Evolutionary conservation across 2,113 vertebrate species (phyloP), one percentile per base, ranked within the genome.

Genomic region (Bagarius yarrelli): DNA sequence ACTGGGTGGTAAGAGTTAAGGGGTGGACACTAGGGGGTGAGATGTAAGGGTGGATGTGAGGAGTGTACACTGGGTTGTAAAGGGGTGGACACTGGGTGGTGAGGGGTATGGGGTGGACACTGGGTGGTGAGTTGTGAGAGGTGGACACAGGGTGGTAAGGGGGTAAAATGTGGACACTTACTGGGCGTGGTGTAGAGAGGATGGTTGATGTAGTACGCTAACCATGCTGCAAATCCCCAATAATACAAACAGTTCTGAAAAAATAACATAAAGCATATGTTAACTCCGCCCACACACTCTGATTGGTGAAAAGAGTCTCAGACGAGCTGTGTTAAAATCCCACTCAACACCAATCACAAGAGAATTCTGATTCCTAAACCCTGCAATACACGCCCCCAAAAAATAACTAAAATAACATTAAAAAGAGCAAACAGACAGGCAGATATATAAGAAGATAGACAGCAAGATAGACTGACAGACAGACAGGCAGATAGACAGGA

Each of bases 121-220:
- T 52, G 15, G 50, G 50, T 52, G 15, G 50, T 56, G 53, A 56
- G n/a, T 13, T 13, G 25, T 61, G 5, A 30, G 25, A 27, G 34
- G 61, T 64, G 61, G 4, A 21, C 61, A 64, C 32, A 56, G 30
- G 59, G 47, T 44, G 27, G n/a, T n/a, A n/a, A 19, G 21, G 55
- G 18, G 21, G 55, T 56, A 8, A 56, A 2, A 19, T 21, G 14
- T 30, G 55, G 34, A 23, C 36, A 92, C 93, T 94, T 91, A 94
- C 93, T 86, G 66, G 93, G 89, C 83, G 93, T 88, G 78, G 93
- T 95, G 76, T 94, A 94, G 79, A 92, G 93, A 21, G 91, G 92
- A 63, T 94, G 93, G 90, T 94, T 93, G 83, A 94, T 95, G 75
- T 91, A 93, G 87, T 94, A 94, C 40, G 94, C 94, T 84, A 93